Percentiles rank a stretch among this genome's conserved stretches.
Evolutionary conservation across 2,888 invertebrate species (phyloP).

Genomic region (Chrysopilus asiliformis): DNA sequence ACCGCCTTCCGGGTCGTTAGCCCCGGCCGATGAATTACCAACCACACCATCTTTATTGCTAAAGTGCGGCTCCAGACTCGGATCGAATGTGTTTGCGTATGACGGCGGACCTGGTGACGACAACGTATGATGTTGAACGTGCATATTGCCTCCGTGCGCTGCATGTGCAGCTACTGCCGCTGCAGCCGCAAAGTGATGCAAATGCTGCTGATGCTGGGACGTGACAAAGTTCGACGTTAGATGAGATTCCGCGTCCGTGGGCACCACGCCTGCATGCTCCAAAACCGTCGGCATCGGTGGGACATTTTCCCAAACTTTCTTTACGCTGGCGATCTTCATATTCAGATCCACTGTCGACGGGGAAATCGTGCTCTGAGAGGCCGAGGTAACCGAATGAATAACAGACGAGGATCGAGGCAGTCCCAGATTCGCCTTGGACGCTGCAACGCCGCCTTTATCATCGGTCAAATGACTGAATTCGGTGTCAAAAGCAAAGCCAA

Average conservation of each 20-base stretch:
- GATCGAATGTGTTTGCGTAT: conserved; percentile 35
- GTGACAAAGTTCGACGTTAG: conserved; percentile 20
- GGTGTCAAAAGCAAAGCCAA: conserved; percentile 82
- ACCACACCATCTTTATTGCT: conserved; percentile 14
- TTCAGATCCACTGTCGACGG: conserved; percentile 81
- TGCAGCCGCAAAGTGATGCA: conserved; percentile 16
- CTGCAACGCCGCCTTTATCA: conserved; percentile 46
- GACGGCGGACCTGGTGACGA: conserved; percentile 30
- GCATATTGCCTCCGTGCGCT: conserved; percentile 21
- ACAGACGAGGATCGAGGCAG: conserved; percentile 45
- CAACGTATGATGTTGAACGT: conserved; percentile 33
- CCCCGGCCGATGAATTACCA: conserved; percentile 4
- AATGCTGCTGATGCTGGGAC: conserved; percentile 25
- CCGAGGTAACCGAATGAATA: conserved; percentile 36
- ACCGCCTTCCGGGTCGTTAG: conserved; percentile 34
- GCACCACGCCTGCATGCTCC: conserved; percentile 36
- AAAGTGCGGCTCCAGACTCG: conserved; percentile 37
- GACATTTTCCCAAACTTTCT: conserved; percentile 63
- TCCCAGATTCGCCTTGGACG: conserved; percentile 10
- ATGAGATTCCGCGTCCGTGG: conserved; percentile 16
- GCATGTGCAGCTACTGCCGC: conserved; percentile 15
- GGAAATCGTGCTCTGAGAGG: conserved; percentile 58
- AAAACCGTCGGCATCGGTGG: conserved; percentile 53
- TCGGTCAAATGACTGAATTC: conserved; percentile 63
- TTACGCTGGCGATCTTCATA: conserved; percentile 87